Evolutionary conservation across 1,140 invertebrate genomes (phyloP), one percentile per base, ranked within the genome.

Genomic region (Drosophila pachea): DNA sequence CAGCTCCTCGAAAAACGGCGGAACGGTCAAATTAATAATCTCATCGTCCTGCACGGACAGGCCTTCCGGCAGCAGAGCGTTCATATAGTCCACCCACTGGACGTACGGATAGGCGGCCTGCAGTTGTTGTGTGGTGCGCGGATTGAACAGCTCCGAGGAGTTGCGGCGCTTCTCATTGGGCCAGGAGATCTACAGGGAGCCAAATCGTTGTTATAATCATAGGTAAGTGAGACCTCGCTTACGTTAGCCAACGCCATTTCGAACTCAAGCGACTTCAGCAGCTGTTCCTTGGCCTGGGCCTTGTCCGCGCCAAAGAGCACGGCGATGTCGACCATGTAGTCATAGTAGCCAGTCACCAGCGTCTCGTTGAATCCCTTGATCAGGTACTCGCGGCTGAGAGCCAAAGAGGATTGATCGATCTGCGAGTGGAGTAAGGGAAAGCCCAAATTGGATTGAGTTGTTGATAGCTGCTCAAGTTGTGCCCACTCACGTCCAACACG

Each of bases 161-260:
- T 99, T 98, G 62, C 97, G 92, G 49, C 97, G 92, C 89, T 98
- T 95, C 89, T 99, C 97, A 62, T 93, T 92, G 2, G 97, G 96
- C 74, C 97, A 90, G 0, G 96, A 97, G 70, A 97, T 97, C 95
- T 97, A 43, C 5, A 16, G 12, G 7, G 12, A 12, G 12, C 11
- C n/a, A 50, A 14, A 4, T 45, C 31, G 22, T 22, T 50, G 0
- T 35, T 5, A 31, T 8, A 1, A 22, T 2, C 22, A 22, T 3
- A 22, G 22, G 22, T 22, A 22, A 22, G 22, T 22, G 22, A 22
- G 22, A 3, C 22, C 22, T 2, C 22, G 31, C 64, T 61, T 91
- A 97, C 96, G 88, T 98, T 97, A n/a, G 97, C 97, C 40, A 99
- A 91, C 69, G 94, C 92, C 11, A 97, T 97, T 91, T 99, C 98